Conservation (phyloP, 1,140 invertebrate species). For the Mamestra configurata region DNA sequence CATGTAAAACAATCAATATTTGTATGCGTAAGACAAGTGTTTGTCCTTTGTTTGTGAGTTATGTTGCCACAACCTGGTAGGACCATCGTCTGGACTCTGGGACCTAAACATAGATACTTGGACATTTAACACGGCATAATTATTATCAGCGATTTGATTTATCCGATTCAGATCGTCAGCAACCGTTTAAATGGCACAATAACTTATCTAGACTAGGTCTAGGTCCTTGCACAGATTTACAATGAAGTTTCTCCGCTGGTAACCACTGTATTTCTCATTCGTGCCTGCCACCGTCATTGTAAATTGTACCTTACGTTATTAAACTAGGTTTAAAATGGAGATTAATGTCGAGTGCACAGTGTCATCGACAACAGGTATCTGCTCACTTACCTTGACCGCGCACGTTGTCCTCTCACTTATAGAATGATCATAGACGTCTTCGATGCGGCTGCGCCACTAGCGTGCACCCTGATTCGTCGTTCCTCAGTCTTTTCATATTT, state of each 20-base stretch:
- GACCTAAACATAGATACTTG: neutral
- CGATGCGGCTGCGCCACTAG: slow-evolving; percentile 50
- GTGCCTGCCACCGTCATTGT: slow-evolving; percentile 24
- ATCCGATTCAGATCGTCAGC: slow-evolving; percentile 10
- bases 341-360: slow-evolving; percentile 70
- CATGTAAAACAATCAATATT: slow-evolving; percentile 43
- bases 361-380: slow-evolving; percentile 71
- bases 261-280: slow-evolving; percentile 54
- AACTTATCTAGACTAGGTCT: slow-evolving; percentile 52
- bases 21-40: slow-evolving; percentile 33
- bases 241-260: slow-evolving; percentile 50
- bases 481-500: slow-evolving; percentile 45
- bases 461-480: slow-evolving; percentile 44
- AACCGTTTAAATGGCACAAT: slow-evolving; percentile 44
- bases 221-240: slow-evolving; percentile 58
- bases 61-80: neutral
- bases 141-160: slow-evolving; percentile 28
- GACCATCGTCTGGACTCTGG: neutral
- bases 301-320: slow-evolving; percentile 59
- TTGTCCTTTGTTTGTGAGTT: slow-evolving; percentile 19
- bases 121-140: neutral
- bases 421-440: slow-evolving; percentile 70
- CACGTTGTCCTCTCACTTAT: slow-evolving; percentile 74
- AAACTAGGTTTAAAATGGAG: slow-evolving; percentile 60
- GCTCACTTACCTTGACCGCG: slow-evolving; percentile 79